Evolutionary conservation across 2,113 vertebrate genomes (phyloP), one percentile per base, ranked within the genome.

Genomic region (Plecturocebus donacophilus): DNA sequence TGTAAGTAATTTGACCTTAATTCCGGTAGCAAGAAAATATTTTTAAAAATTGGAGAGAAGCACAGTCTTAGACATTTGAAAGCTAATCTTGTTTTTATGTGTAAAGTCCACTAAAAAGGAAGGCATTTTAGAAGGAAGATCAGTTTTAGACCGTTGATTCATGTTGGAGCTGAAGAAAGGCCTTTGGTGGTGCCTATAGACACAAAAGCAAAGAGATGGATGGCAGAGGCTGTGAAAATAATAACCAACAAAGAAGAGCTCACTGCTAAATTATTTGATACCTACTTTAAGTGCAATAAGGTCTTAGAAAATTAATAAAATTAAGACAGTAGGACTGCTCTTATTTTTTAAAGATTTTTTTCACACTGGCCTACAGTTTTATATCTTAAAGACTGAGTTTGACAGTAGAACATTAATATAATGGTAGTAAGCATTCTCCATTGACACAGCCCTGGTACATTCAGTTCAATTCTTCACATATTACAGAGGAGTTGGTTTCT

Each of bases 221-320:
- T 14, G 14, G 20, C 20, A 73, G 42, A 76, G 9, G 38, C n/a
- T 52, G 58, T 61, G 11, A 13, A 52, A 40, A 6, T 58, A 52
- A 56, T 49, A 71, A 52, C 19, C 5, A 56, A 79, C 17, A 49
- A 45, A n/a, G 54, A 75, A 58, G 19, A 4, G 7, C 23, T 54
- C 17, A 21, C 14, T 89, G 25, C 38, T 66, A 10, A 86, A 35
- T 66, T 35, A 89, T 19, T 47, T 91, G 25, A 73, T 79, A n/a
- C 12, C 88, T 23, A 61, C n/a, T 71, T 82, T 66, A 71, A 73
- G 23, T 91, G 2, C n/a, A 47, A 7, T 64, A 30, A 54, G 38
- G 23, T 87, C 82, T 94, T 54, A 91, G 20, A 47, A 92, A 95
- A 56, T 76, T 30, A 76, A 52, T 82, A 21, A 93, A 89, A 38